phyloP scores from a whole-genome alignment of 1,140 invertebrate species.

The Drosophila auraria region DNA sequence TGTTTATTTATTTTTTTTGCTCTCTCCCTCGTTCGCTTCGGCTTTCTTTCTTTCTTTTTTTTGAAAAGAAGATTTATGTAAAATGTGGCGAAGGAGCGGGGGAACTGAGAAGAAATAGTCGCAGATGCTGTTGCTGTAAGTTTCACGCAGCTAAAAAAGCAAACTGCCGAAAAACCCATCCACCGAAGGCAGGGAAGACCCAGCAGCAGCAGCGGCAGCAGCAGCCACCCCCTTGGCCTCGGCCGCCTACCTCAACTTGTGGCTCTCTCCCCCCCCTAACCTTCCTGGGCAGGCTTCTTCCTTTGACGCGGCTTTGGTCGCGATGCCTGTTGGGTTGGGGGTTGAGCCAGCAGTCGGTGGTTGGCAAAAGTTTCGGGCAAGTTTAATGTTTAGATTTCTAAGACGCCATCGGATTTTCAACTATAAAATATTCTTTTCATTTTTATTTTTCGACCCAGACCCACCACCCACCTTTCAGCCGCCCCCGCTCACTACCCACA shows the following conservation, averaged over 20 bases:
- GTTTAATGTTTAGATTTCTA: slow-evolving; percentile 83
- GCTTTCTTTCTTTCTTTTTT: slow-evolving; percentile 57
- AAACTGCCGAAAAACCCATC: slow-evolving; percentile 62
- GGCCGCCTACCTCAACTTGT: slow-evolving; percentile 52
- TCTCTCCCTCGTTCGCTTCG: slow-evolving; percentile 26
- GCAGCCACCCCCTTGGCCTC: slow-evolving; percentile 4
- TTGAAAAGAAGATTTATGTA: slow-evolving; percentile 83
- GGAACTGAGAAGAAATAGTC: slow-evolving; percentile 64
- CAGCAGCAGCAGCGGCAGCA: not conserved
- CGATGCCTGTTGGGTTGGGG: slow-evolving; percentile 18
- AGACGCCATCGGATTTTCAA: slow-evolving; percentile 73
- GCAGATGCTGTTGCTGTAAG: slow-evolving; percentile 81
- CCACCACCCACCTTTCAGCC: slow-evolving; percentile 2
- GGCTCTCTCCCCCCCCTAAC: not conserved
- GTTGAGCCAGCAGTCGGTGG: slow-evolving; percentile 27
- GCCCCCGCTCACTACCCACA: not conserved
- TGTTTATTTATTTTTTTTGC: slow-evolving; percentile 77
- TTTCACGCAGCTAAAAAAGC: slow-evolving; percentile 71
- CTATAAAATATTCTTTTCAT: slow-evolving; percentile 75
- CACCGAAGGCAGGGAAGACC: not conserved
- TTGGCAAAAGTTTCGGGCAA: slow-evolving; percentile 68
- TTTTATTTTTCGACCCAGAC: slow-evolving; percentile 17
- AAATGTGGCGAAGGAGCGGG: slow-evolving; percentile 49
- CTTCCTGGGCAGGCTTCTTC: not conserved
- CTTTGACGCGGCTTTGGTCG: slow-evolving; percentile 61